Evolutionary conservation across 2,113 vertebrate genomes (phyloP).

Genomic region (human (Homo sapiens)): DNA sequence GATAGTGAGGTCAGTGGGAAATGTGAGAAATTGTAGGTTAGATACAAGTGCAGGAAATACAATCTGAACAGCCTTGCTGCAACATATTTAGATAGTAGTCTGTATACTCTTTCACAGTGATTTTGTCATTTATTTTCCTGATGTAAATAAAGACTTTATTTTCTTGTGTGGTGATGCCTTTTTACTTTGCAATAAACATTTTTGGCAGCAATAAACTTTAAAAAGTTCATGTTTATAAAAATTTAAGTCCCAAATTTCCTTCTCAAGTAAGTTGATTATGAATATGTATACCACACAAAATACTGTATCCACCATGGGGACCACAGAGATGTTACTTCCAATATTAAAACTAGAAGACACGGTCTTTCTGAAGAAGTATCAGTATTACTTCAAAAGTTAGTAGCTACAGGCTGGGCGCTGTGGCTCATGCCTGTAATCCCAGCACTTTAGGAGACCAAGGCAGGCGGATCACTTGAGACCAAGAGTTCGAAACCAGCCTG

Average conservation of each 20-base stretch:
- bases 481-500: too few relatives aligned
- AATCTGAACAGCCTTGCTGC: neutral
- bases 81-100: neutral
- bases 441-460: too few relatives aligned
- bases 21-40: neutral
- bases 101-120: neutral
- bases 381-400: neutral
- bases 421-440: too few relatives aligned
- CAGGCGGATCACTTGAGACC: too few relatives aligned
- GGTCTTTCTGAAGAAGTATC: neutral
- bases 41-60: neutral
- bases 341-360: neutral
- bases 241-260: neutral
- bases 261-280: neutral
- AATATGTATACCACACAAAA: neutral
- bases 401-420: neutral
- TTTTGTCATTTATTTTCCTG: neutral
- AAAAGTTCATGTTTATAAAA: neutral
- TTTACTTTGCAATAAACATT: neutral
- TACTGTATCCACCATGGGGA: neutral
- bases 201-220: neutral
- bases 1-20: neutral
- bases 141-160: neutral
- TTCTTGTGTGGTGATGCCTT: slow-evolving; percentile 13
- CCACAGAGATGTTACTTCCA: neutral